A percentile compares a stretch with the other conserved stretches of the same genome.
Evolutionary conservation across 2,888 invertebrate species (phyloP).

Genomic region (Stegophylla sp.): DNA sequence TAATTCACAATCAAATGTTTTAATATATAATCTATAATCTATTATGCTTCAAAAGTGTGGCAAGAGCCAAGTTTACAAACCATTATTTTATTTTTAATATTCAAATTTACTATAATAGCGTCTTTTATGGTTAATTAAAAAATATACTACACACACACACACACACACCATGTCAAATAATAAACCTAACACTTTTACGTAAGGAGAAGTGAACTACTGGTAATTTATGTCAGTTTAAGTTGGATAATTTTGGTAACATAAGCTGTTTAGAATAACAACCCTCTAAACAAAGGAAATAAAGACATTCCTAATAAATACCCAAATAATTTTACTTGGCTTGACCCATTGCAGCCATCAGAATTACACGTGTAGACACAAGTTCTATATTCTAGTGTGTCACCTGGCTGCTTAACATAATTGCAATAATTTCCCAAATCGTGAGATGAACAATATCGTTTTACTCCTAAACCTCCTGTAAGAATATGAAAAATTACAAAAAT

Average conservation of each 20-base stretch:
- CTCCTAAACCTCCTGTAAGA: constrained; percentile 82
- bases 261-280: constrained; percentile 2
- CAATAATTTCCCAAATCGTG: constrained; percentile 87
- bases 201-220: not conserved
- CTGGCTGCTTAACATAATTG: constrained; percentile 83
- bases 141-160: not conserved
- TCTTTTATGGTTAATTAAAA: not conserved
- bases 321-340: constrained; percentile 63
- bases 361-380: constrained; percentile 87
- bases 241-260: constrained; percentile 7
- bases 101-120: not conserved
- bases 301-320: constrained; percentile 51
- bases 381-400: constrained; percentile 83
- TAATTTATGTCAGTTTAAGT: not conserved
- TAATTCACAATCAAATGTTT: too few relatives aligned
- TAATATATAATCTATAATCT: too few relatives aligned
- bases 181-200: not conserved
- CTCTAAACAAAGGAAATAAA: constrained; percentile 15
- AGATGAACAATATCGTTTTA: constrained; percentile 86
- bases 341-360: constrained; percentile 83
- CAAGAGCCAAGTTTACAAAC: too few relatives aligned
- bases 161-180: not conserved
- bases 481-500: constrained; percentile 37
- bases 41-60: too few relatives aligned
- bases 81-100: too few relatives aligned